Conservation (phyloP, 1,140 invertebrate genomes). For the Berghia stephanieae region DNA sequence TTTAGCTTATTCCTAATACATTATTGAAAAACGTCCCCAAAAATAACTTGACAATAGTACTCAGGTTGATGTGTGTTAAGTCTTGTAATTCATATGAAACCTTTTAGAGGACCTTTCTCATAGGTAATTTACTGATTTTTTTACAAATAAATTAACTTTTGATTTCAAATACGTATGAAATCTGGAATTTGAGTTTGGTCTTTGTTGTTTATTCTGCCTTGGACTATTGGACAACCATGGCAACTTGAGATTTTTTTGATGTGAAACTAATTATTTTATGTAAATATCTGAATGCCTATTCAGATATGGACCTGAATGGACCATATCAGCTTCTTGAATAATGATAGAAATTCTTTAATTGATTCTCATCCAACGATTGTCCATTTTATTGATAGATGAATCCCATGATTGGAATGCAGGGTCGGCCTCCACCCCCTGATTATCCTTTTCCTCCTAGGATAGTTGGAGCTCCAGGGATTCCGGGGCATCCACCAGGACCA, state of each 20-base stretch:
- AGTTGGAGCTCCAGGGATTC: conserved; percentile 10
- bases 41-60: not conserved
- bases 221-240: too few species aligned
- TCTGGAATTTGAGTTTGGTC: too few species aligned
- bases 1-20: not conserved
- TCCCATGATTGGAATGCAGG: conserved; percentile 26
- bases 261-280: too few species aligned
- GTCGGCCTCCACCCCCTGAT: conserved; percentile 36
- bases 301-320: not conserved
- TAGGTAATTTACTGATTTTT: too few species aligned
- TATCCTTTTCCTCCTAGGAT: conserved; percentile 31
- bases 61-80: not conserved
- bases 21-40: not conserved
- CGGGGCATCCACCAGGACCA: conserved; percentile 10
- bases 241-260: too few species aligned
- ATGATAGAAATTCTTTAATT: not conserved
- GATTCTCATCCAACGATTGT: not conserved
- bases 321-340: not conserved
- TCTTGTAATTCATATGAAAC: not conserved
- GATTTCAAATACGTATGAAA: too few species aligned
- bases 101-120: not conserved
- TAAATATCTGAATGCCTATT: not conserved
- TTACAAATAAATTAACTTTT: too few species aligned
- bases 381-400: conserved; percentile 12
- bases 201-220: too few species aligned